Base-by-base conservation (phyloP, 2,797 vertebrate species). In the Hapalemur alaotrensis region DNA sequence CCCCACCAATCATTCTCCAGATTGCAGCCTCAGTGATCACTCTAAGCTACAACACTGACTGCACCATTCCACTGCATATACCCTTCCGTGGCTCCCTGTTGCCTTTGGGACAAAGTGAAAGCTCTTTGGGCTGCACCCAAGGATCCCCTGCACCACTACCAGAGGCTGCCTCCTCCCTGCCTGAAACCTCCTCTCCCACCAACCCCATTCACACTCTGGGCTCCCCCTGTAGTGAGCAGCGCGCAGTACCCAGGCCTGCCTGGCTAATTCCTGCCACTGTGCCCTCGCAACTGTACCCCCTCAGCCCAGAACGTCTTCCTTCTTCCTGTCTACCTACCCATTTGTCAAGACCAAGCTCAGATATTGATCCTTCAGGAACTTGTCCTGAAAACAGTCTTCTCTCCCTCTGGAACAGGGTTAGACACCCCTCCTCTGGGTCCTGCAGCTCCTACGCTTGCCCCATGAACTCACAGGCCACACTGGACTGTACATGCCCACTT, bases 221-320 rank as follows among this genome's bases (percentile, higher is more conserved):
- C 23, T 89, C 38, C 30, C 43, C 0, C 14, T 28, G 14, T 0
- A 46, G 12, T 0, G 14, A 50, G 41, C 52, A 80, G 35, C 7
- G 30, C 1, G 0, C 23, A 28, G 32, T 20, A 6, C 7, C 35
- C 22, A n/a, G 20, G 0, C 18, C 52, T 14, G 5, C 54, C 2
- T 2, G 38, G 61, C 14, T 15, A 30, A 20, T 38, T n/a, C 32
- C 20, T 41, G 28, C 8, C 30, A 13, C 82, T 7, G 0, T 8
- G 14, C 15, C 22, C 81, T 69, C 13, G 20, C 7, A 7, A 17
- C 43, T 54, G 18, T 25, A 41, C n/a, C 50, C 43, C 43, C 20
- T 54, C 15, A 63, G 7, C 5, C 32, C 0, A 14, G 35, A 86
- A 23, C 14, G 2, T 0, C 30, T 28, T 75, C 28, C 6, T 25